Evolutionary conservation across 2,888 invertebrate genomes (phyloP).

Genomic region (Teinopalpus imperialis): DNA sequence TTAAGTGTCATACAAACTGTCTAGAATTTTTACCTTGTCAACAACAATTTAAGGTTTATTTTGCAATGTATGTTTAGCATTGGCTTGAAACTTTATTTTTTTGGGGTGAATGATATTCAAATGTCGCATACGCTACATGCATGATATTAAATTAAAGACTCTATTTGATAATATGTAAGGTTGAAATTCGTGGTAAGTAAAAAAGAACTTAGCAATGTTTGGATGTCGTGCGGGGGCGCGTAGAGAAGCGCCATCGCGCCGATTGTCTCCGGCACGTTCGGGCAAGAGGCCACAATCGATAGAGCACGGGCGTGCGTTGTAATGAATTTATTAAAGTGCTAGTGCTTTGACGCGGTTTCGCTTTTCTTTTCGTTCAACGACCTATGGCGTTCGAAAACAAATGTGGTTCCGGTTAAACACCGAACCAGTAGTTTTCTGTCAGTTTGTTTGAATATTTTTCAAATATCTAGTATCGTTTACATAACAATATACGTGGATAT

Average conservation of each 20-base stretch:
- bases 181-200: background rate
- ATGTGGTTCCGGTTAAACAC: background rate
- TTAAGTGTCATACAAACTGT: slow-evolving; percentile 42
- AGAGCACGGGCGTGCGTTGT: slow-evolving; percentile 79
- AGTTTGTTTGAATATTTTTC: too few relatives aligned
- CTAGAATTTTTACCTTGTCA: slow-evolving; percentile 12
- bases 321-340: slow-evolving; percentile 78
- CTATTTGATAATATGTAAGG: slow-evolving; percentile 10
- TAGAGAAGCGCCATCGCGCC: slow-evolving; percentile 77
- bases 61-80: slow-evolving; percentile 41
- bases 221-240: slow-evolving; percentile 49
- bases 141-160: slow-evolving; percentile 33
- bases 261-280: slow-evolving; percentile 80
- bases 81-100: slow-evolving; percentile 65
- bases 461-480: too few relatives aligned
- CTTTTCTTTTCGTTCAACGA: slow-evolving; percentile 29
- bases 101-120: slow-evolving; percentile 36
- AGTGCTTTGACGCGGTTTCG: slow-evolving; percentile 46
- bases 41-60: slow-evolving; percentile 42
- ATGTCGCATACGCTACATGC: slow-evolving; percentile 34
- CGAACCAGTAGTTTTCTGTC: too few relatives aligned
- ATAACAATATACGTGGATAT: too few relatives aligned
- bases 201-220: slow-evolving; percentile 37
- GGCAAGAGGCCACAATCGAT: slow-evolving; percentile 78
- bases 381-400: slow-evolving; percentile 33